Percentiles rank a stretch among this genome's conserved stretches.
Evolutionary conservation across 2,888 invertebrate genomes (phyloP).

Genomic region (Cryptus armator): DNA sequence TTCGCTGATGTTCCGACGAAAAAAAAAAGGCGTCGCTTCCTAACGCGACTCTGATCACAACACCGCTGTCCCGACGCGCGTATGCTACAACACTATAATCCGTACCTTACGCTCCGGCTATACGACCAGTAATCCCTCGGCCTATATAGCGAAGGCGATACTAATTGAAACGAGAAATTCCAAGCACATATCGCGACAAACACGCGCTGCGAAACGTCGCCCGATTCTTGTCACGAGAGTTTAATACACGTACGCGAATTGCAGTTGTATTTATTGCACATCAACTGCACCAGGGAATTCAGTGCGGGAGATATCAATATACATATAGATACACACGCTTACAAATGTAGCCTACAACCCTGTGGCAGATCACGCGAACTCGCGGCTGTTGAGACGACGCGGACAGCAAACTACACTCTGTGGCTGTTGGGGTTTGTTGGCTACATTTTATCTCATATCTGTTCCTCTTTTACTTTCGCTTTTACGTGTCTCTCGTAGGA

Average conservation of each 20-base stretch:
- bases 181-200: constrained; percentile 68
- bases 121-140: constrained; percentile 14
- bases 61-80: constrained; percentile 5
- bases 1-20: constrained; percentile 36
- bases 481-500: constrained; percentile 39
- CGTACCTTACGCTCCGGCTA: constrained; percentile 13
- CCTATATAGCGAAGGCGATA: constrained; percentile 64
- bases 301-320: too few relatives aligned
- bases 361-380: constrained; percentile 63
- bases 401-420: not conserved
- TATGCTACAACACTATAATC: constrained; percentile 13
- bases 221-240: constrained; percentile 68
- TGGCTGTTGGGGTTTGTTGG: constrained; percentile 33
- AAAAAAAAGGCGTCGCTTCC: constrained; percentile 58
- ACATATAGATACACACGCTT: constrained; percentile 5
- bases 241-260: constrained; percentile 36
- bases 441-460: constrained; percentile 32
- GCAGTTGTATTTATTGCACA: constrained; percentile 7
- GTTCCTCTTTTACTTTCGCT: constrained; percentile 30
- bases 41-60: constrained; percentile 51
- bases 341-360: constrained; percentile 40
- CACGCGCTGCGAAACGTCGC: constrained; percentile 66
- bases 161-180: constrained; percentile 75
- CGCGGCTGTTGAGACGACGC: constrained; percentile 40
- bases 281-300: not conserved